These are phyloP conservation scores for Takifugu flavidus DNA, from an alignment of 2,113 vertebrate genomes.

Conservation along the genomic window DNA sequence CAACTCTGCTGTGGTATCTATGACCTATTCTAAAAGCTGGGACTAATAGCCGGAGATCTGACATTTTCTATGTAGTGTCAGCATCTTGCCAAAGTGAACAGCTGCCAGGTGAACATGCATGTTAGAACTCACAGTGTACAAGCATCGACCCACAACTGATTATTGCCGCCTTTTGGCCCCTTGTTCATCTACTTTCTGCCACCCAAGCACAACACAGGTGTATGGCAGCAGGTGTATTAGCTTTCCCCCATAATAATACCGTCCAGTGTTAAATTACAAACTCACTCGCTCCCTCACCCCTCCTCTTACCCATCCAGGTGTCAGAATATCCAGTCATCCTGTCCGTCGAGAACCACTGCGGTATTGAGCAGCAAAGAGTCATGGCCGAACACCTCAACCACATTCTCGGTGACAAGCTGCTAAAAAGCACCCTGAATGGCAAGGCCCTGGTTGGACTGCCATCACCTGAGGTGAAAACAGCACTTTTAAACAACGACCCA, in stretches of 20 bases:
- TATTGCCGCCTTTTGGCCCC: conserved; percentile 14
- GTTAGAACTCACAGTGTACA: conserved; percentile 1
- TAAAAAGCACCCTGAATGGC: conserved; percentile 77
- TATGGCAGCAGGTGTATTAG: conserved; percentile 27
- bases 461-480: conserved; percentile 83
- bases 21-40: conserved; percentile 11
- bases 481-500: too few relatives aligned
- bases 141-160: conserved; percentile 25
- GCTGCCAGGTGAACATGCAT: conserved; percentile 23
- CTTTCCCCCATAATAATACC: conserved; percentile 37
- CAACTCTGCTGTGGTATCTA: conserved; percentile 25
- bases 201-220: conserved; percentile 10
- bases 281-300: conserved; percentile 7
- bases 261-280: conserved; percentile 53
- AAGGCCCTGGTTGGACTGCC: conserved; percentile 72
- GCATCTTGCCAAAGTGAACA: conserved; percentile 7
- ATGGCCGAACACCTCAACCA: conserved; percentile 83
- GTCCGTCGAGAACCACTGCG: conserved; percentile 93
- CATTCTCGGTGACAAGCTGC: conserved; percentile 85
- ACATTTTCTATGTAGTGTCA: background rate
- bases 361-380: conserved; percentile 84
- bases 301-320: conserved; percentile 64
- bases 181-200: conserved; percentile 18
- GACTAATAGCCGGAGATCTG: conserved; percentile 5
- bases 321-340: conserved; percentile 89